Percentiles rank a stretch among this genome's conserved stretches.
Evolutionary conservation across 2,797 vertebrate species (phyloP).

Genomic region (Miichthys miiuy): DNA sequence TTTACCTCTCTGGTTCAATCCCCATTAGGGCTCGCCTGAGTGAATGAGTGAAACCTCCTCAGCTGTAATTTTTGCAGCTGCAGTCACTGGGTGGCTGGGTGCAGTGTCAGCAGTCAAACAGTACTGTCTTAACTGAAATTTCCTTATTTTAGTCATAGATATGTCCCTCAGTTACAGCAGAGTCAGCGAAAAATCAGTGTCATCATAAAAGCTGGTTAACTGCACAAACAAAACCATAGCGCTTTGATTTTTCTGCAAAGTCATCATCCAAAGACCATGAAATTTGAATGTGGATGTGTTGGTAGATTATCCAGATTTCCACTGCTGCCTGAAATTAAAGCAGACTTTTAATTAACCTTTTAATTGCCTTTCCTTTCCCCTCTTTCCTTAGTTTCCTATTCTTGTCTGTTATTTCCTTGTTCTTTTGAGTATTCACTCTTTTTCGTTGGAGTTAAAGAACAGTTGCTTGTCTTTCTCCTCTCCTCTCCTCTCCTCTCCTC

Average conservation of each 20-base stretch:
- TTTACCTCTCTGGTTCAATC: neutral
- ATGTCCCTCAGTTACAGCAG: neutral
- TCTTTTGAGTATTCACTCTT: neutral
- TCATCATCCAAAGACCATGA: neutral
- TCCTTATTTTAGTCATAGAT: slow-evolving; percentile 13
- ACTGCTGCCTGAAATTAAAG: neutral
- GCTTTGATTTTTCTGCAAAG: neutral
- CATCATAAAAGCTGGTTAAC: slow-evolving; percentile 9
- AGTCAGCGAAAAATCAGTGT: slow-evolving; percentile 26
- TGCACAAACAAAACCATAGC: slow-evolving; percentile 5
- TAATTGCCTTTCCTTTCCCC: neutral
- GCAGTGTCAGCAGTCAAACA: slow-evolving; percentile 20
- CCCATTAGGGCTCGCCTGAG: neutral
- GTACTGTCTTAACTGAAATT: neutral
- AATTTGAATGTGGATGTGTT: neutral
- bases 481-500: neutral
- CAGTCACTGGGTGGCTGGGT: neutral
- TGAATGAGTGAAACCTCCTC: slow-evolving; percentile 17
- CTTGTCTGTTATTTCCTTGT: neutral
- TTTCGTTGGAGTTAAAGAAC: slow-evolving; percentile 17
- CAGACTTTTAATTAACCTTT: neutral
- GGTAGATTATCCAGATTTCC: neutral
- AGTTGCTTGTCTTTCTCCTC: slow-evolving; percentile 5
- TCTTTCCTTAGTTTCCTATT: neutral
- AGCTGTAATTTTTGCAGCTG: neutral